These are phyloP conservation scores for Macroglossus sobrinus DNA, from an alignment of 2,113 vertebrate species.

Conservation along the genomic window DNA sequence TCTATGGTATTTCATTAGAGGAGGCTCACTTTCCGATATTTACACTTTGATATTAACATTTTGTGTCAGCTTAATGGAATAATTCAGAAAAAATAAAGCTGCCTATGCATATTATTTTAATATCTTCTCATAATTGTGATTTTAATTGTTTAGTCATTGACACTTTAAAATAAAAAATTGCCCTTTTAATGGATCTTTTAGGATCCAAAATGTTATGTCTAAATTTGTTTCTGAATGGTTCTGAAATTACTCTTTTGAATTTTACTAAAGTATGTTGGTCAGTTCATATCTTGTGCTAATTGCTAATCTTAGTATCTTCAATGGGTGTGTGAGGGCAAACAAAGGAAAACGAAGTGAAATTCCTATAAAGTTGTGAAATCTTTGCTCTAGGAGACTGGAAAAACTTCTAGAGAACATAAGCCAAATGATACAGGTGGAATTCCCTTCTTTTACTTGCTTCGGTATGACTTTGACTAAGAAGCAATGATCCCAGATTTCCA, in stretches of 20 bases:
- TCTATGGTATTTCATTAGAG: constrained; percentile 62
- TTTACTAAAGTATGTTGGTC: neutral
- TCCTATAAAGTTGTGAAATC: neutral
- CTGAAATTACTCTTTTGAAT: neutral
- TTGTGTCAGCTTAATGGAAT: constrained; percentile 1
- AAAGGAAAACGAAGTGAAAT: neutral
- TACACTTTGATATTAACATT: constrained; percentile 37
- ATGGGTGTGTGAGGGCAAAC: neutral
- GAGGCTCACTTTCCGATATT: constrained; percentile 44
- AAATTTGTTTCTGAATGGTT: neutral
- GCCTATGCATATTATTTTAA: neutral
- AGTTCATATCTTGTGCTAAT: neutral
- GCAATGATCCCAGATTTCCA: neutral
- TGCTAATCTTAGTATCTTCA: neutral
- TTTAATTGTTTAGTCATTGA: neutral
- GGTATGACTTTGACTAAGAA: neutral
- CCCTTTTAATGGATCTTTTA: neutral
- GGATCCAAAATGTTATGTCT: neutral
- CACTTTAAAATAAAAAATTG: constrained; percentile 2
- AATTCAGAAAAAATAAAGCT: constrained; percentile 43
- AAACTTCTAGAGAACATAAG: neutral
- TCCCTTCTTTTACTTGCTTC: neutral
- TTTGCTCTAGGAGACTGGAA: neutral
- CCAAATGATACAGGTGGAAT: neutral
- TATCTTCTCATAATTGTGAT: neutral